Base-by-base conservation (phyloP, 2,888 invertebrate species). In the Seladonia tumulorum region DNA sequence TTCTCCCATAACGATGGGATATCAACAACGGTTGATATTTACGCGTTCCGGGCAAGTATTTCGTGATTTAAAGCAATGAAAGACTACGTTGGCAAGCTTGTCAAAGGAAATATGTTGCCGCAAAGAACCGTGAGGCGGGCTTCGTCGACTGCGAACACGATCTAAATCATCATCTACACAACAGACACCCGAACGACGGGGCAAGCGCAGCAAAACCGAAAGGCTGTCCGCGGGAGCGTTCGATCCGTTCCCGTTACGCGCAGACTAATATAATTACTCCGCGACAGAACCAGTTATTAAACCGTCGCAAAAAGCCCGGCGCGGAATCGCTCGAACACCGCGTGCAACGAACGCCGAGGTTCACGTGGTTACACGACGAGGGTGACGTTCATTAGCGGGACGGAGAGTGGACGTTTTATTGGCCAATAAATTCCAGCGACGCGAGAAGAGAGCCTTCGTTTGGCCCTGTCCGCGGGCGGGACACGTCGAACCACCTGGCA, bases 221-320 rank as follows among this genome's bases (percentile, higher is more conserved):
- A 74, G 42, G 25, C 53, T 53, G 12, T 71, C 57, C 42, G n/a
- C 25, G 8, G 25, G 12, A 74, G 10, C 57, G 66, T 47, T 68
- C 68, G 49, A 68, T 16, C n/a, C 72, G 75, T 82, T 84, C 77
- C 83, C 83, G 83, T 84, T 84, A 82, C 74, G 29, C 73, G 35
- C 74, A 70, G 66, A 77, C 83, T 74, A 77, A 82, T 84, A 82
- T 77, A 84, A 84, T 82, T 82, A 84, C 70, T 25, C 42, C n/a
- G 39, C 70, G 73, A 77, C 83, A 84, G 83, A 84, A 82, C 83
- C 82, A 82, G 83, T 84, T 84, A 77, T 82, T 63, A 74, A 84
- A 74, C 25, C 39, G 5, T 8, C 14, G 47, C 39, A 71, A 82
- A 81, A 75, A 68, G 18, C 45, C 25, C 77, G 16, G 22, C 53